Evolutionary conservation across 1,140 invertebrate species (phyloP).

Genomic region (Drosophila pseudoobscura): DNA sequence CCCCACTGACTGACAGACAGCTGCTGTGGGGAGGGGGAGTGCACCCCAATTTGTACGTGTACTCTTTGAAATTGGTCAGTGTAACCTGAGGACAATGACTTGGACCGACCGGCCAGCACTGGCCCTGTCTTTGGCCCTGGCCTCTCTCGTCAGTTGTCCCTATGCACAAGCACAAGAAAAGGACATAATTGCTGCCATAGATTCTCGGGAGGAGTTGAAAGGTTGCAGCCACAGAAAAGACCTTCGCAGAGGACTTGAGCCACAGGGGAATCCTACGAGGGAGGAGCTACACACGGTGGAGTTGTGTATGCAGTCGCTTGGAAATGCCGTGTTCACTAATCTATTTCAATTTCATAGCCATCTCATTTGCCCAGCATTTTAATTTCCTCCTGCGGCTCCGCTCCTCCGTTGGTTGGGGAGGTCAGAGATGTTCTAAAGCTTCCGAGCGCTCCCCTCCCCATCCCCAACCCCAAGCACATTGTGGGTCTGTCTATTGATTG

Average conservation of each 20-base stretch:
- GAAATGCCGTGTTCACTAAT: conserved; percentile 16
- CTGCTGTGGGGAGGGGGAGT: conserved; percentile 23
- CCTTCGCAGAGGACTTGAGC: conserved; percentile 3
- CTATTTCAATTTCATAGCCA: conserved; percentile 9
- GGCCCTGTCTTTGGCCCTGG: background rate
- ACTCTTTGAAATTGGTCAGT: conserved; percentile 74
- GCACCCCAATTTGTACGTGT: conserved; percentile 63
- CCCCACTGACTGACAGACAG: conserved; percentile 12
- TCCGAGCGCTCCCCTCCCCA: conserved; percentile 8
- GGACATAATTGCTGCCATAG: conserved; percentile 53
- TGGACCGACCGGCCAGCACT: background rate
- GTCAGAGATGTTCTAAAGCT: conserved; percentile 66
- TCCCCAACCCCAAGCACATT: background rate
- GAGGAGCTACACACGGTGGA: too few relatives aligned
- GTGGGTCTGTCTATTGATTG: conserved; percentile 64
- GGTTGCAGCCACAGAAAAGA: conserved; percentile 21
- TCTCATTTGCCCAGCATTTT: conserved; percentile 32
- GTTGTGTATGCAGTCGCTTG: background rate
- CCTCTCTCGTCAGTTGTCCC: conserved; percentile 31
- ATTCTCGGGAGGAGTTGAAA: conserved; percentile 48
- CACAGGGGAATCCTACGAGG: background rate
- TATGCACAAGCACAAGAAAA: conserved; percentile 39
- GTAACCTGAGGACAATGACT: conserved; percentile 70
- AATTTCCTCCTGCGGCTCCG: conserved; percentile 59
- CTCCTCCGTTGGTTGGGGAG: conserved; percentile 2